A percentile compares a stretch with the other conserved stretches of the same genome.
Conservation (phyloP, 1,140 invertebrate species). For the Laupala kohalensis region DNA sequence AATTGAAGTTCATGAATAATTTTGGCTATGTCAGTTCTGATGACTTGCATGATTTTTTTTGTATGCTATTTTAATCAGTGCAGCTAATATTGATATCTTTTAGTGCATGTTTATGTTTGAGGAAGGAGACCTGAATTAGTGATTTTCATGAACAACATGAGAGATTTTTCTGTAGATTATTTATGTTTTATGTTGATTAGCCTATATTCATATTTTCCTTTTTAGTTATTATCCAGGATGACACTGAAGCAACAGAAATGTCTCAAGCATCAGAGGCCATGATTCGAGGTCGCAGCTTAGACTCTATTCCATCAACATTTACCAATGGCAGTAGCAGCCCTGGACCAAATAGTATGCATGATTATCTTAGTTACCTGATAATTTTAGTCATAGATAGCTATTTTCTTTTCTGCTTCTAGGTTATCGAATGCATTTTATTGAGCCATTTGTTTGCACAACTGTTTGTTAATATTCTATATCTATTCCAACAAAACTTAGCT, state of each 20-base stretch:
- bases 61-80: too few species aligned
- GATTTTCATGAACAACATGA: not conserved
- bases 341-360: constrained; percentile 41
- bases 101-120: too few species aligned
- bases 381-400: too few species aligned
- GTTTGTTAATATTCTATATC: too few species aligned
- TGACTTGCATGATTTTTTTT: not conserved
- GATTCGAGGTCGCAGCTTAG: constrained; percentile 66
- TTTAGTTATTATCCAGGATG: constrained; percentile 68
- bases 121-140: too few species aligned
- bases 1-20: too few species aligned
- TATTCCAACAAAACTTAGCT: too few species aligned
- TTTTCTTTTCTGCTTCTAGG: too few species aligned
- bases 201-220: constrained; percentile 14
- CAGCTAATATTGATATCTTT: too few species aligned
- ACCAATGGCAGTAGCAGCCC: constrained; percentile 73
- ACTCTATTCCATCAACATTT: constrained; percentile 78
- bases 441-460: too few species aligned
- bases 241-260: constrained; percentile 38
- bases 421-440: too few species aligned
- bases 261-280: constrained; percentile 44
- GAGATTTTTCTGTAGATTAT: not conserved
- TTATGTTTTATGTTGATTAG: too few species aligned
- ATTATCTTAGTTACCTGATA: not conserved
- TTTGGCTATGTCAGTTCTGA: constrained; percentile 12